Evolutionary conservation across 2,888 invertebrate species (phyloP).

Genomic region (Rhamphomyia laevipes): DNA sequence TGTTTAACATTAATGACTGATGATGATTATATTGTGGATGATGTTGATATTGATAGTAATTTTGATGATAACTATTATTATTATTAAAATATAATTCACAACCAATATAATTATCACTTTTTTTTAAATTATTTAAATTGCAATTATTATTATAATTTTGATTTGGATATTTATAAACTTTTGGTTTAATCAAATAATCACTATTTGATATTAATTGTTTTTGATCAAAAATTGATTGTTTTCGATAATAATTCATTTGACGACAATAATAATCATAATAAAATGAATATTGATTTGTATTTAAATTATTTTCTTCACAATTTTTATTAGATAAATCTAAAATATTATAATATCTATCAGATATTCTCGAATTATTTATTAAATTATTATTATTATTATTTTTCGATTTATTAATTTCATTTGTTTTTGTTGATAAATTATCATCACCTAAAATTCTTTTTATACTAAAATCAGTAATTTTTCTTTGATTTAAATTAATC

Average conservation of each 20-base stretch:
- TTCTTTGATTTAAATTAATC: constrained; percentile 5
- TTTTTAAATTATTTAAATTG: neutral
- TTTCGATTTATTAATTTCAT: no score
- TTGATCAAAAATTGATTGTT: neutral
- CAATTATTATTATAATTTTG: constrained; percentile 7
- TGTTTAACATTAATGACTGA: neutral
- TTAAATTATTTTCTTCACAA: neutral
- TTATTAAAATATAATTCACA: constrained; percentile 8
- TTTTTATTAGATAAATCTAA: constrained; percentile 30
- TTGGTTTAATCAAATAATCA: constrained; percentile 11
- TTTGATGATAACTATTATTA: neutral
- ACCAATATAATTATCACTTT: constrained; percentile 1
- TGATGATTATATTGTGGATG: neutral
- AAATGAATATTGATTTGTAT: neutral
- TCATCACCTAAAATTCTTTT: constrained; percentile 25
- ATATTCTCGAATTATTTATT: no score
- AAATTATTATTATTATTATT: neutral
- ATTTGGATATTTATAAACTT: constrained; percentile 11
- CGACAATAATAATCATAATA: no score
- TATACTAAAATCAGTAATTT: constrained; percentile 36
- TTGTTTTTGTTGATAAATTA: neutral
- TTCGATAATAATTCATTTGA: neutral
- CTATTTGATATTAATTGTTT: neutral
- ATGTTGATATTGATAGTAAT: neutral
- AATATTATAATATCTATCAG: no score